Base-by-base conservation (phyloP, 2,113 vertebrate species). In the Ctenomys sociabilis region DNA sequence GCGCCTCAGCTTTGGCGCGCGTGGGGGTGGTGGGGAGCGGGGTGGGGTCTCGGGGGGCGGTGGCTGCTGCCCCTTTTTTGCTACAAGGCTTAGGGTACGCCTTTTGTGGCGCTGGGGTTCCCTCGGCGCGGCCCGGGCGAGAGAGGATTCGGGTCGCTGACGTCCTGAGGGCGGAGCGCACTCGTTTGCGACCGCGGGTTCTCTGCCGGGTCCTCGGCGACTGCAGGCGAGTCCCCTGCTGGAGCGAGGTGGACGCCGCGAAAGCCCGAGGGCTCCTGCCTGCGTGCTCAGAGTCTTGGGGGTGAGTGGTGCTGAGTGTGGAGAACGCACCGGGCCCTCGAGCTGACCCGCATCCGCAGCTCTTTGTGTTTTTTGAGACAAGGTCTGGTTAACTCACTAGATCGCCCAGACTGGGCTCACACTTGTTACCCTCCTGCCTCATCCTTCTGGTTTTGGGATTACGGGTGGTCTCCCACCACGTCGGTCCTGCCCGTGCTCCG, bases 61-160 rank as follows among this genome's bases (percentile, higher is more conserved):
- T 13, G 43, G 40, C 82, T 6, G 17, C 75, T 54, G 13, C 49
- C 83, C 26, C 35, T 78, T 43, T 86, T 54, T 43, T 85, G 35
- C 40, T 22, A 16, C 1, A 16, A 24, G 59, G 52, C 61, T 57
- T n/a, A 28, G 61, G 92, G 84, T 84, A 26, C 28, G 73, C 52
- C 72, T 85, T 95, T 95, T 89, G 95, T 96, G 91, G 96, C 80
- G 66, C 88, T 13, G 59, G 80, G 91, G 94, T 91, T 94, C 49
- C 93, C 85, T 52, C 37, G 0, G 52, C 28, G 32, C 14, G 26
- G 16, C 73, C 6, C 0, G 1, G 16, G 35, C 30, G 19, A 78
- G 77, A 35, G 30, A 17, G 66, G 61, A 80, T 57, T 66, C 61
- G 77, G 75, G 75, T 59, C 43, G 66, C 57, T 59, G 93, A 54